These are phyloP conservation scores for Antrozous pallidus DNA, from an alignment of 2,797 vertebrate species.

Conservation along the genomic window DNA sequence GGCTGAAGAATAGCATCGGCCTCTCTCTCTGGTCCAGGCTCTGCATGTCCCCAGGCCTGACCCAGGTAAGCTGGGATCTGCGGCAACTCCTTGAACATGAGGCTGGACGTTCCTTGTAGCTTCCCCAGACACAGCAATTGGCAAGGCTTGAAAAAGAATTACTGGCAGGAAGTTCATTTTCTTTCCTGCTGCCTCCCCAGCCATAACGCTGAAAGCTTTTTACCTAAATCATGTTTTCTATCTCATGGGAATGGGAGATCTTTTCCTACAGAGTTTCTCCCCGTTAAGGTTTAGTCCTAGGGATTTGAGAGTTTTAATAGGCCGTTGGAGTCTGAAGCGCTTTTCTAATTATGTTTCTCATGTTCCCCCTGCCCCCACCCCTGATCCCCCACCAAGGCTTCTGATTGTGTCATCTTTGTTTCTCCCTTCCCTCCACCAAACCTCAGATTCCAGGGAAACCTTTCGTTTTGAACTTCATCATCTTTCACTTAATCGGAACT, in stretches of 20 bases:
- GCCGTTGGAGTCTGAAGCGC: conserved; percentile 70
- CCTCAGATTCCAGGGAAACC: conserved; percentile 49
- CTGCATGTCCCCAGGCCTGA: background rate
- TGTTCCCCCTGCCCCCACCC: background rate
- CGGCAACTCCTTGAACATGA: conserved; percentile 17
- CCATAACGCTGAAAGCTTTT: conserved; percentile 71
- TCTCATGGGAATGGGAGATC: conserved; percentile 52
- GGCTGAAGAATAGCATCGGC: background rate
- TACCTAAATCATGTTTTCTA: conserved; percentile 71
- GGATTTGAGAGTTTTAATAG: conserved; percentile 55
- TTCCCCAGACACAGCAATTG: conserved; percentile 63
- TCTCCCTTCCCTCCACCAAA: background rate
- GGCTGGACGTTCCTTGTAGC: conserved; percentile 60
- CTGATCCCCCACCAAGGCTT: background rate
- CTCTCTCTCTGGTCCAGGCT: background rate
- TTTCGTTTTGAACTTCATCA: background rate
- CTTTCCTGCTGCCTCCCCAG: conserved; percentile 65
- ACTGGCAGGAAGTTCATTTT: conserved; percentile 72
- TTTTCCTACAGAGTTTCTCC: conserved; percentile 60
- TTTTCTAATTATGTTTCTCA: conserved; percentile 57
- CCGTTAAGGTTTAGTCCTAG: conserved; percentile 10
- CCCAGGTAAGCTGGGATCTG: background rate
- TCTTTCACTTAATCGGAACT: background rate
- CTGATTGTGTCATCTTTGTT: conserved; percentile 7
- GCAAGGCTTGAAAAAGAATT: conserved; percentile 74